phyloP scores from a whole-genome alignment of 1,140 invertebrate genomes.

The Ylistrum balloti region DNA sequence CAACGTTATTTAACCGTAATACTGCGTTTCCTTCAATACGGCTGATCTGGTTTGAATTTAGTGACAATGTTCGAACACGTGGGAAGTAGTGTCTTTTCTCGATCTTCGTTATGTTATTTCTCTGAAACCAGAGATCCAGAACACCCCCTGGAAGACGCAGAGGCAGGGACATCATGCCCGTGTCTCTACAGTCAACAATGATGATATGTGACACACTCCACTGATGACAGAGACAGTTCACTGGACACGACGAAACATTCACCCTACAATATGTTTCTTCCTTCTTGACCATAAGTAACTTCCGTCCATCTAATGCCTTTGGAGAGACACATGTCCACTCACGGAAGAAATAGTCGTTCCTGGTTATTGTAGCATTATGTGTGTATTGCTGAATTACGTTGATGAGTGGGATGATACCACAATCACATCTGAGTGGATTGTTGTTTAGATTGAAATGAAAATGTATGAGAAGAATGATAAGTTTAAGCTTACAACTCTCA shows the following conservation, averaged over 20 bases:
- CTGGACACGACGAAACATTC: slow-evolving; percentile 59
- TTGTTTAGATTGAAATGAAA: slow-evolving; percentile 64
- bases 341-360: slow-evolving; percentile 66
- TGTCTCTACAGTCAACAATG: slow-evolving; percentile 71
- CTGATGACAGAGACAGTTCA: slow-evolving; percentile 64
- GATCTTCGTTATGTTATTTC: slow-evolving; percentile 68
- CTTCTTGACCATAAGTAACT: slow-evolving; percentile 55
- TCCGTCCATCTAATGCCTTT: slow-evolving; percentile 56
- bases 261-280: slow-evolving; percentile 68
- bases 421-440: slow-evolving; percentile 68
- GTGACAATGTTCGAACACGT: slow-evolving; percentile 47
- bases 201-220: slow-evolving; percentile 58
- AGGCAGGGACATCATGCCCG: slow-evolving; percentile 56
- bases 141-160: slow-evolving; percentile 55
- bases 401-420: slow-evolving; percentile 64
- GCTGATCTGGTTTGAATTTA: slow-evolving; percentile 61
- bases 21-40: slow-evolving; percentile 50
- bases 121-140: slow-evolving; percentile 70
- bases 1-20: slow-evolving; percentile 47
- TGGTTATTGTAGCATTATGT: slow-evolving; percentile 45
- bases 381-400: slow-evolving; percentile 52
- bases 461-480: slow-evolving; percentile 62
- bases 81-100: slow-evolving; percentile 17
- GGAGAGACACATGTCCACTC: slow-evolving; percentile 69
- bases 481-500: slow-evolving; percentile 48